Evolutionary conservation across 1,140 invertebrate species (phyloP).

Genomic region (Oryzaephilus surinamensis): DNA sequence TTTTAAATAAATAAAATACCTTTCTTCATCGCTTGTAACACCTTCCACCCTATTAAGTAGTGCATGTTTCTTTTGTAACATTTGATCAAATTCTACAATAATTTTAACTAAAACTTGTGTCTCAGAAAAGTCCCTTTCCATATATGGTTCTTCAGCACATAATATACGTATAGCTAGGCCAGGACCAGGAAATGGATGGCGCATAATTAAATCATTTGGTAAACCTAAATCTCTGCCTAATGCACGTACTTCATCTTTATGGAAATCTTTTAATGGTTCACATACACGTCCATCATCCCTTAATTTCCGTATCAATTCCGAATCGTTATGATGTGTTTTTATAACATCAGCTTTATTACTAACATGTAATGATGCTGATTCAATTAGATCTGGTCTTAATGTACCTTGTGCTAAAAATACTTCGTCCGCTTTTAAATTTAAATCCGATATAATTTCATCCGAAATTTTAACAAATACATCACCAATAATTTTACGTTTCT

Average conservation of each 20-base stretch:
- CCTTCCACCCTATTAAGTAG: constrained; percentile 78
- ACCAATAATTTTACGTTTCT: constrained; percentile 97
- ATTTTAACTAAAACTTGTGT: constrained; percentile 90
- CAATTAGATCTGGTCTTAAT: constrained; percentile 93
- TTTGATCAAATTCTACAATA: constrained; percentile 85
- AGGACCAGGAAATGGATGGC: constrained; percentile 95
- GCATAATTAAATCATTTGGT: constrained; percentile 72
- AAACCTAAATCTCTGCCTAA: constrained; percentile 84
- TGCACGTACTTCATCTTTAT: constrained; percentile 93
- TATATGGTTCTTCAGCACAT: constrained; percentile 92
- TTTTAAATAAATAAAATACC: constrained; percentile 30
- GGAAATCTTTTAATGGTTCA: constrained; percentile 97
- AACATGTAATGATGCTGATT: constrained; percentile 83
- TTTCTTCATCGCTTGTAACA: constrained; percentile 66
- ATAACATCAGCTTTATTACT: constrained; percentile 88
- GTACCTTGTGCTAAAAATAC: constrained; percentile 59
- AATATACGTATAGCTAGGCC: constrained; percentile 92
- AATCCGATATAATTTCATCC: constrained; percentile 69
- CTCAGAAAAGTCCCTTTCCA: constrained; percentile 91
- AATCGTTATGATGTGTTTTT: constrained; percentile 99
- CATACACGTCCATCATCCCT: constrained; percentile 76
- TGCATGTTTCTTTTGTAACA: constrained; percentile 88
- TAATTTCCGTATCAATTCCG: constrained; percentile 81
- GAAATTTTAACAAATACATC: constrained; percentile 93
- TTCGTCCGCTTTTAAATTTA: constrained; percentile 76